Conservation (phyloP, 2,113 vertebrate genomes). For the Indri indri region DNA sequence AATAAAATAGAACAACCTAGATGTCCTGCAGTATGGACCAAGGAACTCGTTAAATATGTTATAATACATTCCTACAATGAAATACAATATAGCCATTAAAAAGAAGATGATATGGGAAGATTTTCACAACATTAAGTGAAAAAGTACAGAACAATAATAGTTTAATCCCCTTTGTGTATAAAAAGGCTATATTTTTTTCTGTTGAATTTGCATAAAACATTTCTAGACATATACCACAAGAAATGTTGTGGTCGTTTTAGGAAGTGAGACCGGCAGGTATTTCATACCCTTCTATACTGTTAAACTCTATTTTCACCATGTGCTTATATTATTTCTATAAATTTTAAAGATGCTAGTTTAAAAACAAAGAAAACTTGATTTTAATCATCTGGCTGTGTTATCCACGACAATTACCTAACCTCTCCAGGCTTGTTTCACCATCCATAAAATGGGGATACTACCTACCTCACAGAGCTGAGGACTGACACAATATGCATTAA, state of each 20-base stretch:
- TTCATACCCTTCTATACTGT: background rate
- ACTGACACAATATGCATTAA: background rate
- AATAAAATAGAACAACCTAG: background rate
- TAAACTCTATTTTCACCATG: background rate
- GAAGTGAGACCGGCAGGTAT: background rate
- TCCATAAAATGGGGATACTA: background rate
- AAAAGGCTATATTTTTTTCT: background rate
- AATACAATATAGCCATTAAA: background rate
- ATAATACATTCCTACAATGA: background rate
- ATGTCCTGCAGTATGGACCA: background rate
- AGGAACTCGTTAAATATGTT: background rate
- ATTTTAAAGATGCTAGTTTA: background rate
- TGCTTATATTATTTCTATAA: background rate
- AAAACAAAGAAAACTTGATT: slow-evolving; percentile 29
- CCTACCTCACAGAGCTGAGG: background rate
- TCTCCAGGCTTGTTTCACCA: background rate
- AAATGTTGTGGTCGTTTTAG: slow-evolving; percentile 1
- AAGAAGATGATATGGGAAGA: background rate
- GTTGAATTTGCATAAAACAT: slow-evolving; percentile 8
- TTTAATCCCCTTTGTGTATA: background rate
- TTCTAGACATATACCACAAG: background rate
- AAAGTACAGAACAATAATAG: background rate
- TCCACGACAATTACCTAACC: background rate
- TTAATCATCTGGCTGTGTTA: background rate
- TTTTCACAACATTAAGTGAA: background rate